Conservation (phyloP, 2,113 vertebrate species). For the Tupaia tana region DNA sequence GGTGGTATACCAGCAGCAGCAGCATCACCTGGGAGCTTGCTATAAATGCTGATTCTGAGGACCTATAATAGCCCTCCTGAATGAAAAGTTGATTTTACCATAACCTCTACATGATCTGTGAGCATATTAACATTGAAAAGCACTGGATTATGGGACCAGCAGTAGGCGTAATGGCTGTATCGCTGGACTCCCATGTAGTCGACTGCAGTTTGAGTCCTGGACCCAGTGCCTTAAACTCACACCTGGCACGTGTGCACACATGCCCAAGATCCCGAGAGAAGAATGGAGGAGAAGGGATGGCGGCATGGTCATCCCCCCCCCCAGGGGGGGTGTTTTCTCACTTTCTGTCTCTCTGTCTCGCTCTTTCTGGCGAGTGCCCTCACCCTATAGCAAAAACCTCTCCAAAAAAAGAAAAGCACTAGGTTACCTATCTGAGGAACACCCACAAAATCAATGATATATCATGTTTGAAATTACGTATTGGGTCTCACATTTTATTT, state of each 20-base stretch:
- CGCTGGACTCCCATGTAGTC: no score
- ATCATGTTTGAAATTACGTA: not conserved
- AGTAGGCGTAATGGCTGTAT: no score
- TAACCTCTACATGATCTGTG: not conserved
- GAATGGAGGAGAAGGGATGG: no score
- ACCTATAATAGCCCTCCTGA: not conserved
- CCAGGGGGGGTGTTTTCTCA: no score
- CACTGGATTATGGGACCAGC: not conserved
- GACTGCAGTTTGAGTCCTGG: no score
- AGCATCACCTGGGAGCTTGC: not conserved
- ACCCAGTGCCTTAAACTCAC: no score
- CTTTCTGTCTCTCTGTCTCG: no score
- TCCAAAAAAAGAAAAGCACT: not conserved
- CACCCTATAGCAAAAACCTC: no score
- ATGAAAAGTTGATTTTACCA: constrained; percentile 34
- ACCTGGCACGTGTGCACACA: no score
- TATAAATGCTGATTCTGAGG: not conserved
- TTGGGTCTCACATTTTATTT: not conserved
- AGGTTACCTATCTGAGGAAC: not conserved
- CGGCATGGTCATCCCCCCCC: no score
- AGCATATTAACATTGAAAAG: not conserved
- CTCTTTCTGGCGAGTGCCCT: no score
- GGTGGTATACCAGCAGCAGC: not conserved
- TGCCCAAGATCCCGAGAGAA: no score
- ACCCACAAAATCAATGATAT: not conserved